Percentiles rank a stretch among this genome's conserved stretches.
Conservation (phyloP, 2,797 vertebrate species). For the Protonibea diacanthus region DNA sequence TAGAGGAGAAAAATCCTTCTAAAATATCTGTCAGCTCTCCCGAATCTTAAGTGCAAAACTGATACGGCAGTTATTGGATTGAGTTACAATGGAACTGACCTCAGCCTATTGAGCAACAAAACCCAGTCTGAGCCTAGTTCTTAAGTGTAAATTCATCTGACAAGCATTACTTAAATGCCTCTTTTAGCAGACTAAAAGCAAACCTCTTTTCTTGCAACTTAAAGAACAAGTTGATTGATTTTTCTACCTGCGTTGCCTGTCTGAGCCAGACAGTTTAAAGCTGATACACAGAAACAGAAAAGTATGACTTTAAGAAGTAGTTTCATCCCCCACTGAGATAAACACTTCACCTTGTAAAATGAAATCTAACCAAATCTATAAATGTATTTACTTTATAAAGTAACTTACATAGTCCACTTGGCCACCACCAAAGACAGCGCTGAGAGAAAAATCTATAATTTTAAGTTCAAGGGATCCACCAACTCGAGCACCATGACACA, state of each 20-base stretch:
- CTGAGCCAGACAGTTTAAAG: slow-evolving; percentile 23
- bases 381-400: slow-evolving; percentile 28
- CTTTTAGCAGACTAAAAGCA: slow-evolving; percentile 34
- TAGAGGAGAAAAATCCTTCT: slow-evolving; percentile 4
- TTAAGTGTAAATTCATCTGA: slow-evolving; percentile 52
- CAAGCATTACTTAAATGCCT: slow-evolving; percentile 44
- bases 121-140: slow-evolving; percentile 45
- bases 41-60: slow-evolving; percentile 52
- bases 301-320: slow-evolving; percentile 27
- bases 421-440: neutral
- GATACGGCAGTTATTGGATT: slow-evolving; percentile 53
- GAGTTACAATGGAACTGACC: slow-evolving; percentile 57
- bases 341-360: slow-evolving; percentile 17
- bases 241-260: slow-evolving; percentile 22
- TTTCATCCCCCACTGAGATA: slow-evolving; percentile 25
- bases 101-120: slow-evolving; percentile 54
- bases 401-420: slow-evolving; percentile 10
- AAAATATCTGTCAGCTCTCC: slow-evolving; percentile 34
- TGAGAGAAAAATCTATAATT: slow-evolving; percentile 16
- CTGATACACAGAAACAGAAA: slow-evolving; percentile 21
- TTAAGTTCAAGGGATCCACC: slow-evolving; percentile 14
- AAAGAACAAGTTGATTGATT: slow-evolving; percentile 40
- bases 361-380: slow-evolving; percentile 35
- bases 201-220: slow-evolving; percentile 27
- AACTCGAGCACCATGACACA: neutral